Evolutionary conservation across 2,888 invertebrate genomes (phyloP).

Genomic region (Prosopocoilus inquinatus): DNA sequence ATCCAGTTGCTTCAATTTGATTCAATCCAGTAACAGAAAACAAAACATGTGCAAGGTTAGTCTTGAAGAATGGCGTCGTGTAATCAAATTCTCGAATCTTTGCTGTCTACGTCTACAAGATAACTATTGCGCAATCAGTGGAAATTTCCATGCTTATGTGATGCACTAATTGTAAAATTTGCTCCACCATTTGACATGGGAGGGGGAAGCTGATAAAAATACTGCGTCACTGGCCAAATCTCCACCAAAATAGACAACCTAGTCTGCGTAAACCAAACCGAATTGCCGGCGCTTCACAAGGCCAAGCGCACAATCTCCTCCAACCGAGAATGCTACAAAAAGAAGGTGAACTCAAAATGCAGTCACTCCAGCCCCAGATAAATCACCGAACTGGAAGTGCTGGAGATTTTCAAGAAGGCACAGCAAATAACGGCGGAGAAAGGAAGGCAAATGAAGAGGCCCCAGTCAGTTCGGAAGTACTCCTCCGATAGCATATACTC

Average conservation of each 20-base stretch:
- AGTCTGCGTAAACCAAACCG: conserved; percentile 39
- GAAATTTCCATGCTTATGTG: too few relatives aligned
- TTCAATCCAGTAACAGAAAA: too few relatives aligned
- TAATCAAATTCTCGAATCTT: too few relatives aligned
- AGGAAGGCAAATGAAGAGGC: conserved; percentile 42
- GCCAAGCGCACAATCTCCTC: conserved; percentile 41
- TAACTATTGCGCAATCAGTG: too few relatives aligned
- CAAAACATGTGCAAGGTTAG: too few relatives aligned
- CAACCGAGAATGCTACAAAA: conserved; percentile 12
- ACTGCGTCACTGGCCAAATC: too few relatives aligned
- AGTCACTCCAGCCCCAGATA: conserved; percentile 59
- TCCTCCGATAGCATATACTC: conserved; percentile 35
- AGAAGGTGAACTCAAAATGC: conserved; percentile 46
- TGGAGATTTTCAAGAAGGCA: conserved; percentile 54
- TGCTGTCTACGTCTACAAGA: too few relatives aligned
- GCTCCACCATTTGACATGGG: too few relatives aligned
- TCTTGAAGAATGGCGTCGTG: too few relatives aligned
- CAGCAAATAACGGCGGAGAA: conserved; percentile 46
- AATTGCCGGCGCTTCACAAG: conserved; percentile 40
- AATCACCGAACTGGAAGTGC: conserved; percentile 58
- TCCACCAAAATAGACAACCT: conserved; percentile 31
- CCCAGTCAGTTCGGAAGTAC: conserved; percentile 30
- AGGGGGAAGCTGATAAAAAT: too few relatives aligned
- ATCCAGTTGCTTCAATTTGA: too few relatives aligned
- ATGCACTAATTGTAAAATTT: too few relatives aligned